Percentiles rank a stretch among this genome's conserved stretches.
Conservation (phyloP, 2,113 vertebrate genomes). For the Peromyscus polionotus region DNA sequence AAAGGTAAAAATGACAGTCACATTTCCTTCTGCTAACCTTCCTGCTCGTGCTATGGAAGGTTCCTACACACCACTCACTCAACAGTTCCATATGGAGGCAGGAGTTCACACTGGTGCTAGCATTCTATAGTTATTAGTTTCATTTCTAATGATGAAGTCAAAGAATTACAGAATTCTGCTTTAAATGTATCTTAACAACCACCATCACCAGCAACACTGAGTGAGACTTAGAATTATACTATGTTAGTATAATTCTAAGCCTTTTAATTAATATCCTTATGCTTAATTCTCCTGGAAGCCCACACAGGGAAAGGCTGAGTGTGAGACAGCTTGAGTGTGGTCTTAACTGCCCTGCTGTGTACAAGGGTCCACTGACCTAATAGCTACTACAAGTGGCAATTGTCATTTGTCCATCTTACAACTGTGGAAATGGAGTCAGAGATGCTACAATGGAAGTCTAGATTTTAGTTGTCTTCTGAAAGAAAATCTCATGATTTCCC, state of each 20-base stretch:
- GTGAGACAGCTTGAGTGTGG: neutral
- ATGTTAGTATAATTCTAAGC: neutral
- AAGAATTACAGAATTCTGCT: neutral
- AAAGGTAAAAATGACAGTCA: neutral
- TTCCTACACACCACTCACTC: accelerated
- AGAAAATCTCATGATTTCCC: neutral
- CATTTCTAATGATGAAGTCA: neutral
- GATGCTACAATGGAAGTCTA: neutral
- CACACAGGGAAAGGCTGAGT: neutral
- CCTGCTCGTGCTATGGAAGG: neutral
- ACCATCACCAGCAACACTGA: neutral
- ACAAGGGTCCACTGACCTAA: neutral
- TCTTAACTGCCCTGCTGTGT: neutral
- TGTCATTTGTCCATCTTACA: neutral
- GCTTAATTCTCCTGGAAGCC: neutral
- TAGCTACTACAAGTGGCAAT: neutral
- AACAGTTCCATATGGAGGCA: neutral
- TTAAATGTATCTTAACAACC: neutral
- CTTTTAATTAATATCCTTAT: neutral
- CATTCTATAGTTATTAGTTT: neutral
- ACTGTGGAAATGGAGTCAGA: neutral
- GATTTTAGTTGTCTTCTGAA: neutral
- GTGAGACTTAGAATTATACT: neutral
- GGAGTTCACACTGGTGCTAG: neutral
- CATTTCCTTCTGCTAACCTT: no score